A percentile compares a stretch with the other conserved stretches of the same genome.
Conservation (phyloP, 2,888 invertebrate species). For the Tholera decimalis region DNA sequence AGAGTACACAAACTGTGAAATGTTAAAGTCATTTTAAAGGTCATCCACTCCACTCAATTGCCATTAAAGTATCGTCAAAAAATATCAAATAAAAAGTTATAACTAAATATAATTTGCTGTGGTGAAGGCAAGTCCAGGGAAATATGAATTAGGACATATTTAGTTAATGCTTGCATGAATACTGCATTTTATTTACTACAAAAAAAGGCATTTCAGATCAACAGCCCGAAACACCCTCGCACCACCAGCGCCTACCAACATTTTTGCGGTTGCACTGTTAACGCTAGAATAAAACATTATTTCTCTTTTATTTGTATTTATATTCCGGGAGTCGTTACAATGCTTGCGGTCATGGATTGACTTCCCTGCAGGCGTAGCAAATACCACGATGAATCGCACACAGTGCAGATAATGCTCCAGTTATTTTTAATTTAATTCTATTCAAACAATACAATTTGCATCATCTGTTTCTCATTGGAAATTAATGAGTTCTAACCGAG, state of each 20-base stretch:
- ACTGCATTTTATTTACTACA: no score
- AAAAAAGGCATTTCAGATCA: not conserved
- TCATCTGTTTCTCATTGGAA: slow-evolving; percentile 10
- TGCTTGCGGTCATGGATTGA: slow-evolving; percentile 47
- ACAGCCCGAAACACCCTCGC: slow-evolving; percentile 2
- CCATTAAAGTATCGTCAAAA: no score
- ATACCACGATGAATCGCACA: slow-evolving; percentile 32
- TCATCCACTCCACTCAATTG: no score
- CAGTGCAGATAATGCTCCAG: slow-evolving; percentile 7
- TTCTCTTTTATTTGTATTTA: slow-evolving; percentile 54
- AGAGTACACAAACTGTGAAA: no score
- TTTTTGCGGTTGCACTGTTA: slow-evolving; percentile 37
- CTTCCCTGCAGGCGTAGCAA: slow-evolving; percentile 29
- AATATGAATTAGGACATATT: no score
- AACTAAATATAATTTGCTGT: no score
- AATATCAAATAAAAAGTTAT: no score
- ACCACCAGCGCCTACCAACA: slow-evolving; percentile 10
- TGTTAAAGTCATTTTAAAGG: no score
- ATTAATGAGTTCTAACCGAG: slow-evolving; percentile 16
- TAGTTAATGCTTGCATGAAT: no score
- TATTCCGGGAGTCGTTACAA: slow-evolving; percentile 37
- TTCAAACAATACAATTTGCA: slow-evolving; percentile 15
- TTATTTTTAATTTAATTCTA: slow-evolving; percentile 7
- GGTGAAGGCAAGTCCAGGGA: no score
- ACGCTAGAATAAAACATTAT: slow-evolving; percentile 42